These are phyloP conservation scores for Ladona fulva DNA, from an alignment of 1,140 invertebrate species.

Conservation along the genomic window DNA sequence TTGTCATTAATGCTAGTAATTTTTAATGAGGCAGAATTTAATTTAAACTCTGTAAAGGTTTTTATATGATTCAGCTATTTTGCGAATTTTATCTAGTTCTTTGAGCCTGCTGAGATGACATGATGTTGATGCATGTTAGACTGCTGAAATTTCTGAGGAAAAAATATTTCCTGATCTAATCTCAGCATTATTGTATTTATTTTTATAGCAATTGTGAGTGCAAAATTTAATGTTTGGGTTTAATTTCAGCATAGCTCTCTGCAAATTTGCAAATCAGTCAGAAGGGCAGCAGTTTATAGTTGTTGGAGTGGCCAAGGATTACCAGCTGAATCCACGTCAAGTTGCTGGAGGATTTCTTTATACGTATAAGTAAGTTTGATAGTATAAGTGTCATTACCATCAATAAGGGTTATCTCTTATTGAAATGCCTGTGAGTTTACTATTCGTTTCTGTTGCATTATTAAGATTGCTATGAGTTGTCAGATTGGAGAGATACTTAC, in stretches of 20 bases:
- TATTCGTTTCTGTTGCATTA: no score
- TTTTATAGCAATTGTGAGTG: background rate
- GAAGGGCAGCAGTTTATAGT: slow-evolving; percentile 67
- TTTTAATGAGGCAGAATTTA: no score
- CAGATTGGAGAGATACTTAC: no score
- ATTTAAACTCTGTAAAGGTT: no score
- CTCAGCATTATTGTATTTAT: background rate
- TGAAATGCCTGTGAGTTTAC: no score
- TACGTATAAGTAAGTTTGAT: slow-evolving; percentile 62
- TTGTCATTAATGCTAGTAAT: no score
- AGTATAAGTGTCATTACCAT: background rate
- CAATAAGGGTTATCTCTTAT: no score
- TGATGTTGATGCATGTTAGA: slow-evolving; percentile 11
- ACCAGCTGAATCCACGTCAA: slow-evolving; percentile 77
- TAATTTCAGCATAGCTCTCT: slow-evolving; percentile 52
- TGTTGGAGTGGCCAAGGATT: slow-evolving; percentile 84
- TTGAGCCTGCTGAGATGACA: background rate
- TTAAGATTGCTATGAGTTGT: no score
- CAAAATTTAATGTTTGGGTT: slow-evolving; percentile 13
- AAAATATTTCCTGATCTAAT: background rate
- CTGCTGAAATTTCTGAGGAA: background rate
- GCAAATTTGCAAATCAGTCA: slow-evolving; percentile 59
- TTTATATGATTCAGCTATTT: no score
- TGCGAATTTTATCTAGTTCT: no score
- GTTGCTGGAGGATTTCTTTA: slow-evolving; percentile 74